These are phyloP conservation scores for Mythimna ferrago DNA, from an alignment of 2,888 invertebrate genomes.

Conservation along the genomic window DNA sequence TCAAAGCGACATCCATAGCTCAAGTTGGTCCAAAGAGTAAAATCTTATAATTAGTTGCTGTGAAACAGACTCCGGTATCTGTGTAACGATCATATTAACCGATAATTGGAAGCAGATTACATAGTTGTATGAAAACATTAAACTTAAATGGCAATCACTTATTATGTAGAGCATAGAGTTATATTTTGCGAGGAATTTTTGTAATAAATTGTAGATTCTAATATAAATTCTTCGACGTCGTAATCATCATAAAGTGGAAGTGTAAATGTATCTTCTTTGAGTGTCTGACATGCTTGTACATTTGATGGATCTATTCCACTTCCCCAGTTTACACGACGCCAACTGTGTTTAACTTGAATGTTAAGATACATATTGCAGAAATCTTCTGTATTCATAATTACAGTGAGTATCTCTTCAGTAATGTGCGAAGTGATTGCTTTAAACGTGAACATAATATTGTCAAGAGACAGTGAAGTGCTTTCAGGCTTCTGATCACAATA, in stretches of 20 bases:
- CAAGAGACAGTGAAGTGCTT: not conserved
- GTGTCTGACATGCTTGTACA: constrained; percentile 12
- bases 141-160: constrained; percentile 33
- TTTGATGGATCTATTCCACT: constrained; percentile 42
- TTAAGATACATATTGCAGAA: constrained; percentile 6
- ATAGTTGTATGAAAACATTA: constrained; percentile 46
- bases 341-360: constrained; percentile 13
- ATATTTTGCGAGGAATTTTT: constrained; percentile 16
- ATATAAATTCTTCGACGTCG: constrained; percentile 29
- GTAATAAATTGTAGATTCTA: constrained; percentile 18
- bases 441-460: not conserved
- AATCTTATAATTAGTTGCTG: constrained; percentile 35
- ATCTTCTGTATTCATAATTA: not conserved
- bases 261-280: constrained; percentile 13
- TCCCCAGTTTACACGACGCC: constrained; percentile 15
- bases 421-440: not conserved
- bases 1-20: constrained; percentile 32
- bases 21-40: constrained; percentile 32
- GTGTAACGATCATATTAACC: constrained; percentile 39
- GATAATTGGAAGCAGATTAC: constrained; percentile 53
- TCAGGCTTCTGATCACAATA: not conserved
- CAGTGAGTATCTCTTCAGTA: not conserved
- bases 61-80: constrained; percentile 34
- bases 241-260: constrained; percentile 38
- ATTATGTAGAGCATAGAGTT: constrained; percentile 33